Evolutionary conservation across 2,888 invertebrate species (phyloP).

Genomic region (Lycophotia porphyrea): DNA sequence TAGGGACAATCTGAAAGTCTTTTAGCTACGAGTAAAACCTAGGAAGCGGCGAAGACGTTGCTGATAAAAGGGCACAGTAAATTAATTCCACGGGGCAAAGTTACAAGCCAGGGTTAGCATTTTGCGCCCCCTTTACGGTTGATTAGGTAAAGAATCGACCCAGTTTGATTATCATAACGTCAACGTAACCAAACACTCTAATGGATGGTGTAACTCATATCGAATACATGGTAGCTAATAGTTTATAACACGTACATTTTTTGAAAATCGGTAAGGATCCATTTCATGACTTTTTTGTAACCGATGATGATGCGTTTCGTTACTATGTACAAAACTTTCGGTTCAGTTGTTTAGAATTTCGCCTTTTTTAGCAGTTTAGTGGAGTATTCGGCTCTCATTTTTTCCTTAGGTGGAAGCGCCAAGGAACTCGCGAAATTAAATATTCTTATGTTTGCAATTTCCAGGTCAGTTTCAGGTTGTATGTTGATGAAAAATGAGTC

Average conservation of each 20-base stretch:
- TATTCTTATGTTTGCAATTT: too few species aligned
- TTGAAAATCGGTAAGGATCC: too few species aligned
- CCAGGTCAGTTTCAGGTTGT: too few species aligned
- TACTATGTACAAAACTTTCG: not conserved
- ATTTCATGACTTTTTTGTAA: not conserved
- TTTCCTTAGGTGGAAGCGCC: too few species aligned
- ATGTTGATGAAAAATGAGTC: too few species aligned
- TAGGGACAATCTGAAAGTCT: not conserved
- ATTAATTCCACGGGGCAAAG: conserved; percentile 29
- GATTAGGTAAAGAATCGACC: conserved; percentile 35
- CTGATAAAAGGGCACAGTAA: not conserved
- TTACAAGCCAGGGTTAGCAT: conserved; percentile 12
- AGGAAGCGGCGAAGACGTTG: not conserved
- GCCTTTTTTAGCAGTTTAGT: not conserved
- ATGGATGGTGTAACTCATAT: conserved; percentile 2
- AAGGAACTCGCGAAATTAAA: too few species aligned
- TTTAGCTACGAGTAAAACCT: not conserved
- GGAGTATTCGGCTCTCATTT: not conserved
- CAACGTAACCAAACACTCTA: conserved; percentile 17
- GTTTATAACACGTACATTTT: not conserved
- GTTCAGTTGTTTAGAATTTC: not conserved
- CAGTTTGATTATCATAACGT: conserved; percentile 32
- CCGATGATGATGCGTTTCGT: not conserved
- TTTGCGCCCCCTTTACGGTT: conserved; percentile 12
- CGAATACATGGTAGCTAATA: not conserved